Evolutionary conservation across 2,113 vertebrate species (phyloP).

Genomic region (Dunckerocampus dactyliophorus): DNA sequence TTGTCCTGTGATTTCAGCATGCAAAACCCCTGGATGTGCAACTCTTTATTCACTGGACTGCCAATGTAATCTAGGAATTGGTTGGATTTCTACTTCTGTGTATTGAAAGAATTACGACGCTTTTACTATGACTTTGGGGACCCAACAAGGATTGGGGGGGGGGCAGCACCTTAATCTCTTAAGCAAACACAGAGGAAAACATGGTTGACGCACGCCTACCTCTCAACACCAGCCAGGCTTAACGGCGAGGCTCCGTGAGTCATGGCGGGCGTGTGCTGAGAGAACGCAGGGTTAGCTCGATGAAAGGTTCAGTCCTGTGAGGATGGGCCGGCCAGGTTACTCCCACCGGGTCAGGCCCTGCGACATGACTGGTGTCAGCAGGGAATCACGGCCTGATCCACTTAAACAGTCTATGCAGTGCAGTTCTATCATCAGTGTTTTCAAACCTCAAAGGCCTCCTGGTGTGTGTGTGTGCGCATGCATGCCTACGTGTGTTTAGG

Average conservation of each 20-base stretch:
- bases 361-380: constrained; percentile 2
- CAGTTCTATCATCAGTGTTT: not conserved
- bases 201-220: constrained; percentile 42
- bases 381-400: too few relatives aligned
- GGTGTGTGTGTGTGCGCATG: not conserved
- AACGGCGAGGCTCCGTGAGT: constrained; percentile 28
- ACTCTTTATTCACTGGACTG: not conserved
- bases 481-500: too few relatives aligned
- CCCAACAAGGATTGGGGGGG: constrained; percentile 20
- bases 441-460: not conserved
- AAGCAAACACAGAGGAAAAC: constrained; percentile 50
- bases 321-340: constrained; percentile 6
- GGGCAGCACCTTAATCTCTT: constrained; percentile 57
- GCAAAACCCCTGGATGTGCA: constrained; percentile 51
- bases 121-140: constrained; percentile 2
- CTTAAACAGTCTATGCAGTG: not conserved
- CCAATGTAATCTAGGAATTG: not conserved
- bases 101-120: too few relatives aligned
- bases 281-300: constrained; percentile 32
- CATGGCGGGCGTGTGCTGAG: constrained; percentile 24
- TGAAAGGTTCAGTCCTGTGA: constrained; percentile 46
- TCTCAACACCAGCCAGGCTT: constrained; percentile 41
- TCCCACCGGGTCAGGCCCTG: constrained; percentile 4
- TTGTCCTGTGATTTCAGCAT: constrained; percentile 65
- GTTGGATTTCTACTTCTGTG: not conserved